Conservation (phyloP, 2,888 invertebrate genomes). For the Acanthosepion lycidas region DNA sequence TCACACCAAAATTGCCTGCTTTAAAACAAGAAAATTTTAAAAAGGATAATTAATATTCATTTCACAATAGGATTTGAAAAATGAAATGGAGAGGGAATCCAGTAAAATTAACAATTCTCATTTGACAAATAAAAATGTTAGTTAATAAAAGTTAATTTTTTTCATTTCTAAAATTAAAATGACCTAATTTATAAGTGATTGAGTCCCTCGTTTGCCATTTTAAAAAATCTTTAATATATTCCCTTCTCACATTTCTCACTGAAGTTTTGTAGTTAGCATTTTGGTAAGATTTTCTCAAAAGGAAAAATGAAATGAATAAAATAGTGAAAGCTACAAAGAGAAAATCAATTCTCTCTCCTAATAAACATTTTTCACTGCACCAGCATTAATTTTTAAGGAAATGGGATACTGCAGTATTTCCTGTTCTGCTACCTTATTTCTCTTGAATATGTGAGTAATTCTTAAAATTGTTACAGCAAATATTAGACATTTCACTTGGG, state of each 20-base stretch:
- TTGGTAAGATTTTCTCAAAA: neutral
- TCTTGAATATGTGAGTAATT: neutral
- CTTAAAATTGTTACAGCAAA: slow-evolving; percentile 1
- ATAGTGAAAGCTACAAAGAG: neutral
- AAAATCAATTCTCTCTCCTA: neutral
- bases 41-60: neutral
- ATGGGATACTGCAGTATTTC: neutral
- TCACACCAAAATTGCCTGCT: neutral
- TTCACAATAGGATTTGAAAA: neutral
- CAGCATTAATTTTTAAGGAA: neutral
- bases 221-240: too few relatives aligned
- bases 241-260: neutral
- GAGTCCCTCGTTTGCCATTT: neutral
- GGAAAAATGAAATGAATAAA: neutral
- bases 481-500: neutral
- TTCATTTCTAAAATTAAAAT: neutral
- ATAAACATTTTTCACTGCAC: slow-evolving; percentile 12
- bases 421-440: neutral
- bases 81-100: neutral
- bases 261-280: neutral
- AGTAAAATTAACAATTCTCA: neutral
- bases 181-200: neutral
- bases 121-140: neutral
- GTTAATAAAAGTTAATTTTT: neutral
- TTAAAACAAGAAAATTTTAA: neutral